A percentile compares a stretch with the other conserved stretches of the same genome.
Conservation (phyloP, 2,888 invertebrate species). For the Eupithecia subumbrata region DNA sequence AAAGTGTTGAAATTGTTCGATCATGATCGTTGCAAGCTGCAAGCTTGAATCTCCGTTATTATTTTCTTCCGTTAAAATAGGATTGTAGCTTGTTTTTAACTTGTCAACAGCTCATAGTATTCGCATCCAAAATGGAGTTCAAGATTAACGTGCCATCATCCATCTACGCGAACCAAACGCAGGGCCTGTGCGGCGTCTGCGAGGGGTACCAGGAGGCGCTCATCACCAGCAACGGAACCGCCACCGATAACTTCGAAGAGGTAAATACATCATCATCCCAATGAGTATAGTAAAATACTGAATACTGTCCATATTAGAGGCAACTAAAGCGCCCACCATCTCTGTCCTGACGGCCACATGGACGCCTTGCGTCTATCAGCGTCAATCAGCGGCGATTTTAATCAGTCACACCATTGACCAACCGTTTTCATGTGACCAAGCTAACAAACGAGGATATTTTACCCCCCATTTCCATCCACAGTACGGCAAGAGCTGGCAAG, state of each 20-base stretch:
- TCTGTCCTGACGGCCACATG: no score
- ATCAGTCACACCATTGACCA: no score
- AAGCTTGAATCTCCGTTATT: no score
- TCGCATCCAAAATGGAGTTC: constrained; percentile 77
- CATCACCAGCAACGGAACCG: constrained; percentile 77
- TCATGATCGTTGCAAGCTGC: no score
- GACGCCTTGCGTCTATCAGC: no score
- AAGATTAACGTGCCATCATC: constrained; percentile 88
- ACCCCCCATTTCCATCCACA: constrained; percentile 39
- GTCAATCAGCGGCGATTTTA: no score
- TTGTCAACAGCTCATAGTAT: constrained; percentile 62
- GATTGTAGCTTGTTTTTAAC: not conserved
- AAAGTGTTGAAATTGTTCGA: no score
- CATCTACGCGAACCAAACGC: constrained; percentile 87
- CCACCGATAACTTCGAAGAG: constrained; percentile 83
- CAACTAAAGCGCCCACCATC: no score
- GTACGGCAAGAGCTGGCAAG: constrained; percentile 84
- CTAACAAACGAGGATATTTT: not conserved
- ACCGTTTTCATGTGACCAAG: no score
- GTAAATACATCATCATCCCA: constrained; percentile 51
- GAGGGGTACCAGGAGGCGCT: constrained; percentile 84
- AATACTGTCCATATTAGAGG: no score
- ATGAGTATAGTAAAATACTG: no score
- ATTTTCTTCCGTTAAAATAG: no score
- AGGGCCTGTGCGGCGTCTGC: constrained; percentile 92